Conservation (phyloP, 2,113 vertebrate species). For the Boulengeromyrus knoepffleri region DNA sequence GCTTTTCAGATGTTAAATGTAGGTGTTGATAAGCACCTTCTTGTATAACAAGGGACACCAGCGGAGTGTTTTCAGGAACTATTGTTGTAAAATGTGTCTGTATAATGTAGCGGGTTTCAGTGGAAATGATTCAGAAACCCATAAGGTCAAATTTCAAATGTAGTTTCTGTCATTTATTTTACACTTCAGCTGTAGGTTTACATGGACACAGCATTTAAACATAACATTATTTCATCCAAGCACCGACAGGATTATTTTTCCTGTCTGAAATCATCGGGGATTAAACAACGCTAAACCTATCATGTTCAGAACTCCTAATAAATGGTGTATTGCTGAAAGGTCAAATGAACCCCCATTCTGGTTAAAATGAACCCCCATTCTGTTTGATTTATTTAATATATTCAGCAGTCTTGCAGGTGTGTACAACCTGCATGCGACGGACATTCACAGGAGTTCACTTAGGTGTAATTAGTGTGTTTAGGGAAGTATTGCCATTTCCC, state of each 20-base stretch:
- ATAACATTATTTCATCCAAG: background rate
- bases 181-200: background rate
- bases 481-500: background rate
- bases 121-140: background rate
- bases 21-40: conserved; percentile 5
- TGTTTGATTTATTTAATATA: background rate
- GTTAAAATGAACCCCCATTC: background rate
- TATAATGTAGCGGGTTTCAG: background rate
- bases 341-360: background rate
- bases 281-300: background rate
- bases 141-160: background rate
- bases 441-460: background rate
- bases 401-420: background rate
- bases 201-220: background rate
- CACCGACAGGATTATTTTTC: background rate
- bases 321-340: background rate
- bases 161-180: background rate
- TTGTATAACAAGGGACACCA: conserved; percentile 10
- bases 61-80: background rate
- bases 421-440: background rate
- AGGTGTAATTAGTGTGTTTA: background rate
- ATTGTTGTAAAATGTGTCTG: conserved; percentile 3
- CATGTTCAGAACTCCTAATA: background rate
- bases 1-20: conserved; percentile 18
- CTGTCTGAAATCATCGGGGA: background rate